A percentile compares a stretch with the other conserved stretches of the same genome.
phyloP scores from a whole-genome alignment of 2,888 invertebrate species.

The Acleris cristana region DNA sequence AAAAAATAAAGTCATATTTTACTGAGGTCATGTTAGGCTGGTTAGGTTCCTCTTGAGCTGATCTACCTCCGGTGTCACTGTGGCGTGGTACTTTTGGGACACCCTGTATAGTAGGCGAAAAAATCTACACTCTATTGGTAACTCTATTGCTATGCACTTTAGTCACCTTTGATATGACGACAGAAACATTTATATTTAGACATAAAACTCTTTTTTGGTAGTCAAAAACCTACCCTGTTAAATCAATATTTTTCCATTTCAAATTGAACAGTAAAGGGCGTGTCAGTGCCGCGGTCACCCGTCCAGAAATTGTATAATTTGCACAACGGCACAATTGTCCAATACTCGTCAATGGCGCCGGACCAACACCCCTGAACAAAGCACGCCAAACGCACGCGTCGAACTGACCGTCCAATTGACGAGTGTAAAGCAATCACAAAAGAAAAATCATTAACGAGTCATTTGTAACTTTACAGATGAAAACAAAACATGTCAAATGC shows the following conservation, averaged over 20 bases:
- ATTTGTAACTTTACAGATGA: constrained; percentile 40
- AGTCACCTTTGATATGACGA: too few relatives aligned
- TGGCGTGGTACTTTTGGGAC: too few relatives aligned
- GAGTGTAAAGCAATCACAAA: constrained; percentile 65
- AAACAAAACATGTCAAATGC: constrained; percentile 30
- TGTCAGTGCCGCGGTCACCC: constrained; percentile 58
- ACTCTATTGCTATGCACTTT: too few relatives aligned
- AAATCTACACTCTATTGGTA: too few relatives aligned
- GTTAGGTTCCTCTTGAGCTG: too few relatives aligned
- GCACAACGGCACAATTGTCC: constrained; percentile 61
- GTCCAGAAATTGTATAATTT: constrained; percentile 77
- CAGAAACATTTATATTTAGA: too few relatives aligned
- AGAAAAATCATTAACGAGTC: constrained; percentile 55
- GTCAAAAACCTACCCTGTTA: background rate
- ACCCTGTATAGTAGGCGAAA: too few relatives aligned
- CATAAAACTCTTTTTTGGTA: too few relatives aligned
- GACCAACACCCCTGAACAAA: constrained; percentile 72
- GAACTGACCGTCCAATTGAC: constrained; percentile 63
- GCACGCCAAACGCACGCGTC: constrained; percentile 75
- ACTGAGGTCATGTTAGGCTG: too few relatives aligned
- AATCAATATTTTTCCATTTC: constrained; percentile 5
- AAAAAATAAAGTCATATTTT: too few relatives aligned
- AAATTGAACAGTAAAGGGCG: constrained; percentile 34
- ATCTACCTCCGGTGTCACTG: too few relatives aligned
- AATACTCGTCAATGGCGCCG: constrained; percentile 68